Base-by-base conservation (phyloP, 2,113 vertebrate genomes). In the Proteles cristata region DNA sequence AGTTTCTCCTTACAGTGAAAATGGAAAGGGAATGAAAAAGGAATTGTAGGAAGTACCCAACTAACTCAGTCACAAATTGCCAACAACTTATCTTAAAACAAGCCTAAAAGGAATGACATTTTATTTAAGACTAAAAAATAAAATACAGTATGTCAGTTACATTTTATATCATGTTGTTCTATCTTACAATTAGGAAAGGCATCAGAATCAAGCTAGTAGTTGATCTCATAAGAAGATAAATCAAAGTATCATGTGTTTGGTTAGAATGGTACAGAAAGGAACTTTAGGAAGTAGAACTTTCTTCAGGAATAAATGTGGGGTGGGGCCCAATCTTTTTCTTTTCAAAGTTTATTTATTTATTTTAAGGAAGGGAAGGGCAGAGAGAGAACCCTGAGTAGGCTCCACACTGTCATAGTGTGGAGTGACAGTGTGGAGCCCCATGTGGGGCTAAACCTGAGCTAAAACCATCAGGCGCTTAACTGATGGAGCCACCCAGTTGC, bases 1-100 rank as follows among this genome's bases (percentile, higher is more conserved):
- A 94, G 33, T 95, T 90, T 74, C 69, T 93, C 63, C 76, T 94
- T 97, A 92, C 85, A 88, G 11, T 1, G 45, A 63, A 98, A 94
- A 90, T 65, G 53, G 73, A 76, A 90, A 90, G 66, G 14, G n/a
- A 96, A 80, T 93, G 58, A 90, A 97, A 97, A 92, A 48, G 21
- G 26, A 79, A 65, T 92, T 94, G 43, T 81, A 95, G 53, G 25
- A 80, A 58, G 33, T 66, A 61, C 7, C 50, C 17, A 35, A 81
- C 50, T 50, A 53, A 94, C 39, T 97, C 71, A 73, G 45, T 93
- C 77, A 76, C 77, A 81, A 92, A 83, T 82, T 94, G 65, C 31
- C 48, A 80, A 81, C n/a, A 73, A 10, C 31, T 63, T 94, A 90
- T 26, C 71, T 76, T 28, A 65, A 90, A 94, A 82, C 35, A 88